These are phyloP conservation scores for Hydrolagus affinis DNA, from an alignment of 2,113 vertebrate species.

Conservation along the genomic window DNA sequence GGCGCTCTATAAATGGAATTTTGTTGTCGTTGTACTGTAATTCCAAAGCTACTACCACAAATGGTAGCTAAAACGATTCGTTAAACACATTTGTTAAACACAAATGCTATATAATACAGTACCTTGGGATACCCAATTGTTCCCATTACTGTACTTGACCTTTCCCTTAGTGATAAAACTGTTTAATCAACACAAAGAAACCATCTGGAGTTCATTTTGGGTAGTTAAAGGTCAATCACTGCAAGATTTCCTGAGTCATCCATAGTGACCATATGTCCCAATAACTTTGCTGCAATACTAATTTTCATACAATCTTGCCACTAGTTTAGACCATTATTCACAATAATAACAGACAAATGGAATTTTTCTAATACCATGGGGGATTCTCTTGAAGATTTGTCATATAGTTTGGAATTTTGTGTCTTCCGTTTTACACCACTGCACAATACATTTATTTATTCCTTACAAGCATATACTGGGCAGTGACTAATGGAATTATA, in stretches of 20 bases:
- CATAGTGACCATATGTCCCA: background rate
- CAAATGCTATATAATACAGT: background rate
- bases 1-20: too few species aligned
- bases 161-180: background rate
- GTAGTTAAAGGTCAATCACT: background rate
- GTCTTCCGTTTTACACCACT: background rate
- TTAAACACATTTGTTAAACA: too few species aligned
- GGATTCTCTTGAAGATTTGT: background rate
- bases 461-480: background rate
- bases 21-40: too few species aligned
- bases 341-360: background rate
- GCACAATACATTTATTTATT: background rate
- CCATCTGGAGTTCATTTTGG: background rate
- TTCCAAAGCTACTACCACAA: too few species aligned
- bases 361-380: background rate
- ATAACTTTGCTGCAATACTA: background rate
- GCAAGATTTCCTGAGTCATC: background rate
- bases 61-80: too few species aligned
- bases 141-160: background rate
- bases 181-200: too few species aligned
- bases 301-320: too few species aligned
- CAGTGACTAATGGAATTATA: conserved; percentile 12
- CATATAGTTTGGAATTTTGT: too few species aligned
- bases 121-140: background rate
- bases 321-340: background rate